Percentiles rank a stretch among this genome's conserved stretches.
phyloP scores from a whole-genome alignment of 2,888 invertebrate genomes.

The Eupithecia inturbata region DNA sequence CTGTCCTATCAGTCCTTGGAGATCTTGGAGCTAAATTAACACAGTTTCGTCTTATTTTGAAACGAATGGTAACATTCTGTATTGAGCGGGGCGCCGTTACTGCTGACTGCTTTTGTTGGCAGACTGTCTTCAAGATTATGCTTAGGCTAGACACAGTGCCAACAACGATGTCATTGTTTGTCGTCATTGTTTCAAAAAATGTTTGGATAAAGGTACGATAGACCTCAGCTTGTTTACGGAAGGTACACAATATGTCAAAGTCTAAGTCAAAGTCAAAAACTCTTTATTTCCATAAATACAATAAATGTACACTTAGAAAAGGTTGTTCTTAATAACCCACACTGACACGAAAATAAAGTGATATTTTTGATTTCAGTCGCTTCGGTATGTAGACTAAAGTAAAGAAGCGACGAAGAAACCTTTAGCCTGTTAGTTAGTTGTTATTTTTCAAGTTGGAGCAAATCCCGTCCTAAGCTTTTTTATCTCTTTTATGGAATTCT shows the following conservation, averaged over 20 bases:
- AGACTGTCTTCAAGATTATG: conserved; percentile 4
- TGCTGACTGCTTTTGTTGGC: conserved; percentile 24
- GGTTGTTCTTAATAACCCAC: no score
- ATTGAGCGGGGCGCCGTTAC: conserved; percentile 36
- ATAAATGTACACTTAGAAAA: no score
- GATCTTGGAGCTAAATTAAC: conserved; percentile 43
- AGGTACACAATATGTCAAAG: not conserved
- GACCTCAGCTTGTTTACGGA: not conserved
- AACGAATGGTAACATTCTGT: conserved; percentile 35
- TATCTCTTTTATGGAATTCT: no score
- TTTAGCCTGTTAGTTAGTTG: no score
- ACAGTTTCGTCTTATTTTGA: conserved; percentile 36
- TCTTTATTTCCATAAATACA: no score
- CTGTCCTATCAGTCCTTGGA: conserved; percentile 44
- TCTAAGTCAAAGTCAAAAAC: no score
- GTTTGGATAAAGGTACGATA: not conserved
- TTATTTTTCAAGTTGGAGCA: no score
- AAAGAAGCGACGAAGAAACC: no score
- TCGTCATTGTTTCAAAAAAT: not conserved
- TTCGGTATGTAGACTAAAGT: no score
- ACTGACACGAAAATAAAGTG: no score
- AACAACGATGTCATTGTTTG: not conserved
- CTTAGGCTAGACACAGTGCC: not conserved
- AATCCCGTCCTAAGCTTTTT: no score
- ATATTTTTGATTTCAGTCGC: no score